phyloP scores from a whole-genome alignment of 2,113 vertebrate genomes.

The Scopus umbretta region DNA sequence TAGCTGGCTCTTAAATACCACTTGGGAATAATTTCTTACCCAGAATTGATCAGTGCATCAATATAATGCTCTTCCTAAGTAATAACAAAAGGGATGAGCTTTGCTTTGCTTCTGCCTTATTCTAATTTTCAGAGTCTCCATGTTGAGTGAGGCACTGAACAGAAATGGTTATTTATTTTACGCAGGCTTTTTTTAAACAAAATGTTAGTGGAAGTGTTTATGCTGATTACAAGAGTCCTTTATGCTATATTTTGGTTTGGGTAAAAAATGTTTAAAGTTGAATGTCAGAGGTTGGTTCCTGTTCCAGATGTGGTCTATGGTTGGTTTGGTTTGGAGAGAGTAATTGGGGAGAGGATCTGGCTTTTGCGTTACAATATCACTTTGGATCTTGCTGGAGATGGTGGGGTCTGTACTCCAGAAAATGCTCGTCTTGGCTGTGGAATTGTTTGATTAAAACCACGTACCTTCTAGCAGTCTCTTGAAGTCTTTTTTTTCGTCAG shows the following conservation, averaged over 20 bases:
- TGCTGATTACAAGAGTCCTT: background rate
- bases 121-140: background rate
- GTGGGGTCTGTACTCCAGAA: background rate
- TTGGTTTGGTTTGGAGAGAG: background rate
- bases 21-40: background rate
- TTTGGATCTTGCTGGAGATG: background rate
- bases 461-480: background rate
- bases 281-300: background rate
- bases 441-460: background rate
- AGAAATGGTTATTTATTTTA: background rate
- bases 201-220: background rate
- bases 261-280: background rate
- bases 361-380: background rate
- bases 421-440: background rate
- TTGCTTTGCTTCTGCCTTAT: background rate
- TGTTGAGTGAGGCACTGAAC: accelerated
- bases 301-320: accelerated
- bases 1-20: background rate
- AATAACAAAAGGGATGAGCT: background rate
- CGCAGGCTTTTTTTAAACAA: background rate
- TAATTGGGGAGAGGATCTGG: background rate
- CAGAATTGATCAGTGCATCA: background rate
- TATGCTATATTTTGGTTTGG: background rate
- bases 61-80: background rate
- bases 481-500: background rate